phyloP scores from a whole-genome alignment of 2,797 vertebrate genomes.

The Sternarchorhynchus goeldii region DNA sequence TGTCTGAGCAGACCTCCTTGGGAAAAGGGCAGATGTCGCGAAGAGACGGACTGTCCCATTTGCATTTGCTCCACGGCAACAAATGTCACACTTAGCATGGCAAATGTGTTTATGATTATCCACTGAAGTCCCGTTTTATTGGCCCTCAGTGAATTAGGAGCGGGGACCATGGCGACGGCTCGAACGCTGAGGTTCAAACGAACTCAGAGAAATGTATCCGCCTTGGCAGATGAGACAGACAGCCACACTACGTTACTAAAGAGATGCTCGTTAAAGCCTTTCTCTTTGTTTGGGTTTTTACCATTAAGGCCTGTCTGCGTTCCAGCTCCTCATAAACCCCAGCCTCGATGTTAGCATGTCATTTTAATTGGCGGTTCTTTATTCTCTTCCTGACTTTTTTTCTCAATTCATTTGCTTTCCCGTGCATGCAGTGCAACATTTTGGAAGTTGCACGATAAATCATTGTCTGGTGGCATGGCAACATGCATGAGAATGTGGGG shows the following conservation, averaged over 20 bases:
- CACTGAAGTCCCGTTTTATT: constrained; percentile 48
- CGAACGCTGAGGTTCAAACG: constrained; percentile 50
- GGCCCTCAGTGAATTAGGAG: constrained; percentile 46
- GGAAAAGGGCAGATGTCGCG: constrained; percentile 36
- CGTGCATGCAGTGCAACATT: constrained; percentile 41
- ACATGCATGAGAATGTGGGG: constrained; percentile 34
- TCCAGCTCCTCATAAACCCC: constrained; percentile 42
- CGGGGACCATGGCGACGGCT: constrained; percentile 10
- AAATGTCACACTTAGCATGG: constrained; percentile 46
- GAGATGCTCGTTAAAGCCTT: constrained; percentile 52
- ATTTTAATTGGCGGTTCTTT: constrained; percentile 57
- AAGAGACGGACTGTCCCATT: constrained; percentile 29
- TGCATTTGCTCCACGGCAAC: constrained; percentile 48
- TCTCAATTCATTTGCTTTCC: constrained; percentile 48
- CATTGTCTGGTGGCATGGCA: constrained; percentile 39
- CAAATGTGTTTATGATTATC: constrained; percentile 56
- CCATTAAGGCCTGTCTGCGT: constrained; percentile 55
- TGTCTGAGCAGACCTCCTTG: constrained; percentile 9
- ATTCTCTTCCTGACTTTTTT: constrained; percentile 48
- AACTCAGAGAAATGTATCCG: constrained; percentile 45
- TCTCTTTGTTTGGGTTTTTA: constrained; percentile 56
- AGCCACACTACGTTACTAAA: constrained; percentile 46
- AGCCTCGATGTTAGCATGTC: constrained; percentile 51
- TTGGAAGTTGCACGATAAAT: constrained; percentile 44
- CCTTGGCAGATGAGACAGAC: constrained; percentile 18